Conservation (phyloP, 2,797 vertebrate species). For the Liasis olivaceus region DNA sequence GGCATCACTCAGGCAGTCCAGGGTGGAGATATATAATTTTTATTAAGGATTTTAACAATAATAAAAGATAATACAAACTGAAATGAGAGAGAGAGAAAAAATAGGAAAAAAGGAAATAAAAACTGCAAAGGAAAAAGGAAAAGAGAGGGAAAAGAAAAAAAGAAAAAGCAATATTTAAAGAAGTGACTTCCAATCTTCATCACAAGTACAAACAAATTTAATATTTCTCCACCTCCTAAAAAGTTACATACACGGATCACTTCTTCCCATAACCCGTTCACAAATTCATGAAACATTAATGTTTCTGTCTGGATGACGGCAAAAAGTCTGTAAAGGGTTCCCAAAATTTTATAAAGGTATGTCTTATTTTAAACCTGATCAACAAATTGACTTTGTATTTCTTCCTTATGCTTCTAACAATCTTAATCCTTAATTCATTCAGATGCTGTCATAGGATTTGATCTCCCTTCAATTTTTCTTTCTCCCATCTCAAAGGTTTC, state of each 20-base stretch:
- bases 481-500: background rate
- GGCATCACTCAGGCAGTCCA: too few relatives aligned
- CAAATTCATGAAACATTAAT: background rate
- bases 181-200: background rate
- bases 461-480: background rate
- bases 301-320: background rate
- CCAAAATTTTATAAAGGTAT: too few relatives aligned
- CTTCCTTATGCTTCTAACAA: background rate
- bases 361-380: background rate
- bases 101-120: background rate
- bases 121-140: background rate
- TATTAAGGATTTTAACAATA: background rate
- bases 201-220: background rate
- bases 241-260: background rate
- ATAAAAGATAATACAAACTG: background rate
- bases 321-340: background rate
- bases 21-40: too few relatives aligned
- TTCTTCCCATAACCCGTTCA: background rate
- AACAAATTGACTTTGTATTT: background rate
- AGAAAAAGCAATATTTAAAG: background rate
- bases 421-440: background rate
- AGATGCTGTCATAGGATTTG: background rate
- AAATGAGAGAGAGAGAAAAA: background rate
- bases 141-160: too few relatives aligned
- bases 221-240: background rate